These are phyloP conservation scores for Drosophila athabasca DNA, from an alignment of 1,140 invertebrate species.

Conservation along the genomic window DNA sequence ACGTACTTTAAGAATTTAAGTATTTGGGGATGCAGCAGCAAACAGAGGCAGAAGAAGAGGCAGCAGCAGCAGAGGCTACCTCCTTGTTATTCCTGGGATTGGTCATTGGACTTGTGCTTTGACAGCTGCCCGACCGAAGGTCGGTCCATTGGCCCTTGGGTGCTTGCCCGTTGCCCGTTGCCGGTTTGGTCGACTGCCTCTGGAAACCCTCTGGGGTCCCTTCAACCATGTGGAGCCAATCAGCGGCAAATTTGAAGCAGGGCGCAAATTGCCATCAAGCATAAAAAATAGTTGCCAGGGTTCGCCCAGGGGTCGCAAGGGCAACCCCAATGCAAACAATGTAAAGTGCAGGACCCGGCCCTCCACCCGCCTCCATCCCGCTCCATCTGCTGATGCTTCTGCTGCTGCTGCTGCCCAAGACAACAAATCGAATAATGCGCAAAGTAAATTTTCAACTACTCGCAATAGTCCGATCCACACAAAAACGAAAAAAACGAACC, in stretches of 20 bases:
- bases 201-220: conserved; percentile 4
- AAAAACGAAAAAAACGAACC: conserved; percentile 6
- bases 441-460: conserved; percentile 80
- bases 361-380: conserved; percentile 3
- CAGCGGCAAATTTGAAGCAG: conserved; percentile 77
- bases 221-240: conserved; percentile 64
- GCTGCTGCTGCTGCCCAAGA: conserved; percentile 57
- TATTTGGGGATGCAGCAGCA: background rate
- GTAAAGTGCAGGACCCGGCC: conserved; percentile 68
- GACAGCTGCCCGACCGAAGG: conserved; percentile 61
- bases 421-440: conserved; percentile 81
- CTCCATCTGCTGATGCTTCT: too few relatives aligned
- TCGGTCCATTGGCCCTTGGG: conserved; percentile 15
- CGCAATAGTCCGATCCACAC: conserved; percentile 15
- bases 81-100: conserved; percentile 21
- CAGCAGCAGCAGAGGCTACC: background rate
- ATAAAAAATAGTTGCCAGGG: conserved; percentile 69
- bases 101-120: conserved; percentile 56
- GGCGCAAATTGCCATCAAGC: conserved; percentile 80
- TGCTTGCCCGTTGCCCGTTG: background rate
- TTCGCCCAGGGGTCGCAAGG: conserved; percentile 36
- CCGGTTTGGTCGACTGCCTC: conserved; percentile 15
- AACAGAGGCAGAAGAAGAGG: too few relatives aligned
- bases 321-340: conserved; percentile 44
- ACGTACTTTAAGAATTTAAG: conserved; percentile 69